Conservation (phyloP, 2,888 invertebrate genomes). For the Papilio gigon region DNA sequence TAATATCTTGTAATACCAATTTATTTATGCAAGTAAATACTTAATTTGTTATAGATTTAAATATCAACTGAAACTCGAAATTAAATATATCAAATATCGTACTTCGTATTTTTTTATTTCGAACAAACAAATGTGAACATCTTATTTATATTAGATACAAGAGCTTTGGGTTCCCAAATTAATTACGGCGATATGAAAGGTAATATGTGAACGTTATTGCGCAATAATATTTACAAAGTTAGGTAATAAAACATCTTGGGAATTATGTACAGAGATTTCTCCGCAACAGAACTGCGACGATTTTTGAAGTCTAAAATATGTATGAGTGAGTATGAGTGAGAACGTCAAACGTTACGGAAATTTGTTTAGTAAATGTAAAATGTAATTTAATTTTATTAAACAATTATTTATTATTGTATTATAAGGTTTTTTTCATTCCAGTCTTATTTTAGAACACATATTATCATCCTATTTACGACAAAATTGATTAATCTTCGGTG, state of each 20-base stretch:
- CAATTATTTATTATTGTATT: not conserved
- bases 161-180: not conserved
- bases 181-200: not conserved
- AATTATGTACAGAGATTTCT: not conserved
- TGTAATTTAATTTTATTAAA: not conserved
- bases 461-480: no score
- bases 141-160: not conserved
- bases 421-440: no score
- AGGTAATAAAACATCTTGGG: not conserved
- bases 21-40: not conserved
- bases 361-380: not conserved
- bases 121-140: no score
- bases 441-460: no score
- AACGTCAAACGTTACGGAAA: not conserved
- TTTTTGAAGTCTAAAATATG: slow-evolving; percentile 17
- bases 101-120: no score
- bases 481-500: no score
- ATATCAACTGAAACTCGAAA: not conserved
- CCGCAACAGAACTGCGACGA: not conserved
- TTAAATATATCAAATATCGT: no score
- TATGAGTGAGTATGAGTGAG: slow-evolving; percentile 3
- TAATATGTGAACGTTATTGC: not conserved
- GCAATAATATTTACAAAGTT: not conserved
- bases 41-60: not conserved
- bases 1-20: no score